Evolutionary conservation across 2,888 invertebrate genomes (phyloP), one percentile per base, ranked within the genome.

Genomic region (Lymantria monacha): DNA sequence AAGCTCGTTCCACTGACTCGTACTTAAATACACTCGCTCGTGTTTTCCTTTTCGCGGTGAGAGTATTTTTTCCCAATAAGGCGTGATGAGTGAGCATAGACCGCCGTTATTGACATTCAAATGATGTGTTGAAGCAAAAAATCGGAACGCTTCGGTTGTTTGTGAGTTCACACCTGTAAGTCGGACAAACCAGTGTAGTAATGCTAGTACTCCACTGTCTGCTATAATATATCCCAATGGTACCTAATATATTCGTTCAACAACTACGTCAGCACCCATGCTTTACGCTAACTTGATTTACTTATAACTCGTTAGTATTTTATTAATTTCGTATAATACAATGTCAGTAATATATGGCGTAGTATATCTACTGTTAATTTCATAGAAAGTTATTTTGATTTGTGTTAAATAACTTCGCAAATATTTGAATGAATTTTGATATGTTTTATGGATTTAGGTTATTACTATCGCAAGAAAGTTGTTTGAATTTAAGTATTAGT

Each of bases 41-140:
- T 76, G 78, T 77, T 84, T 84, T 82, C 76, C 70, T 80, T 82
- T 82, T 80, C 74, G 70, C 74, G 75, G 82, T 71, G 82, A 83
- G 79, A 83, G 81, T 83, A 77, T 62, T 82, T 84, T 78, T 80
- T 79, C 76, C 74, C 67, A 75, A 80, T 81, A 81, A 70, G 78
- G 79, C 71, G 61, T 69, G 72, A 78, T 81, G 79, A 80, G 72
- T 73, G 72, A 70, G 79, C 78, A 74, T 57, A 79, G 77, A 38
- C 38, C 15, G 76, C 79, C 81, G 81, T 81, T 86, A 83, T 85
- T 76, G 79, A 76, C 77, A 85, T 83, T 84, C 79, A 83, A 84
- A 84, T 83, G 72, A 81, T 80, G 72, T 71, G 74, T 69, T 70
- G 59, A 60, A 74, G 73, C 80, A 83, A 85, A 83, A 85, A 85